phyloP scores from a whole-genome alignment of 2,888 invertebrate species.

The Apoda limacodes region DNA sequence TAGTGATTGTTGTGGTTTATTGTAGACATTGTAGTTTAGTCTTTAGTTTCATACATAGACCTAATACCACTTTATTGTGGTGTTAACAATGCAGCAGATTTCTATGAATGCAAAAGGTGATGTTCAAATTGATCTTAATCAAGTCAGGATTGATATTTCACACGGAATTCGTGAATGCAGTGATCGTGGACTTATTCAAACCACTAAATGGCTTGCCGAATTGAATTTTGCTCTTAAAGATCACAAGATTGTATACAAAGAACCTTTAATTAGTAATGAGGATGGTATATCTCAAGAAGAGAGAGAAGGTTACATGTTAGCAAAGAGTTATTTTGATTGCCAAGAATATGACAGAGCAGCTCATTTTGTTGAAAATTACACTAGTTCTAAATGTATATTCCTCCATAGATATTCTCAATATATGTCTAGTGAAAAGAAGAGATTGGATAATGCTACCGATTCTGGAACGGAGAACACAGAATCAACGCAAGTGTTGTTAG shows the following conservation, averaged over 20 bases:
- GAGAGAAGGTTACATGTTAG: constrained; percentile 79
- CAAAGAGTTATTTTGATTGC: constrained; percentile 90
- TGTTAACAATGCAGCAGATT: constrained; percentile 47
- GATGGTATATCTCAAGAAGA: constrained; percentile 67
- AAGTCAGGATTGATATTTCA: constrained; percentile 53
- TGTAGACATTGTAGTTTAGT: too few species aligned
- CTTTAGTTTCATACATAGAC: too few species aligned
- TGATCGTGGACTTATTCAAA: constrained; percentile 82
- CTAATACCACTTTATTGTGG: too few species aligned
- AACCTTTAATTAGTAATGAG: constrained; percentile 37
- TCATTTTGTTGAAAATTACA: constrained; percentile 79
- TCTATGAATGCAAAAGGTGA: constrained; percentile 45
- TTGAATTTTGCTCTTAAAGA: constrained; percentile 82
- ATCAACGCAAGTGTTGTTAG: constrained; percentile 52
- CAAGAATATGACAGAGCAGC: constrained; percentile 92
- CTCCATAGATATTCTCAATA: constrained; percentile 88
- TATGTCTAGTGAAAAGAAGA: constrained; percentile 90
- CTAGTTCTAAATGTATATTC: constrained; percentile 80
- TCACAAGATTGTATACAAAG: constrained; percentile 68
- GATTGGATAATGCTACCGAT: constrained; percentile 77
- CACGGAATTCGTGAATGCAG: constrained; percentile 75
- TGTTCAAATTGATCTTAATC: constrained; percentile 50
- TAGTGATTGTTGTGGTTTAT: too few species aligned
- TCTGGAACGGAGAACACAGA: constrained; percentile 48
- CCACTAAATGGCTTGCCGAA: constrained; percentile 91